Percentiles rank a stretch among this genome's conserved stretches.
Conservation (phyloP, 1,140 invertebrate species). For the Stenopsyche tienmushanensis region DNA sequence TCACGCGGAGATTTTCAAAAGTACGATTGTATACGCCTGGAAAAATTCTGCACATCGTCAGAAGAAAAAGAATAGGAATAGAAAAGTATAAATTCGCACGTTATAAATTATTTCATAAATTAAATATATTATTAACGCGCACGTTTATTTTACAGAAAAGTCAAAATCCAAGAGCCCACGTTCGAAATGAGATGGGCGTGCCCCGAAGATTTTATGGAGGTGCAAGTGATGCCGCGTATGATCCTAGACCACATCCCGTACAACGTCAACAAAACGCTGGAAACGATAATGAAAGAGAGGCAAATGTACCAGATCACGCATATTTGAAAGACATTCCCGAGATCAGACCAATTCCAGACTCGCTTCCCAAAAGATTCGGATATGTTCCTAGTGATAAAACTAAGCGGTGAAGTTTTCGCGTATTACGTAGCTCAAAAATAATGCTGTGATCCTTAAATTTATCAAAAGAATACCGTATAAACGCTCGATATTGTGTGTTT, state of each 20-base stretch:
- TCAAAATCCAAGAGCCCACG: conserved; percentile 59
- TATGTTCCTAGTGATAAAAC: conserved; percentile 26
- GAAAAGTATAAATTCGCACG: conserved; percentile 60
- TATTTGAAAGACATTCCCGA: conserved; percentile 44
- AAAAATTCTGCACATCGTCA: conserved; percentile 70
- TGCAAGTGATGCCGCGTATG: conserved; percentile 76
- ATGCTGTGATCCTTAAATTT: conserved; percentile 39
- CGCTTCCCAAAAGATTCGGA: conserved; percentile 1
- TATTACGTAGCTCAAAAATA: conserved; percentile 35
- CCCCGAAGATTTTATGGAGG: conserved; percentile 72
- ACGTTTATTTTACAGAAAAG: conserved; percentile 55
- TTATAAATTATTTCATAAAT: conserved; percentile 1
- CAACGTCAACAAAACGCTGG: conserved; percentile 67
- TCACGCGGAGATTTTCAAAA: conserved; percentile 66
- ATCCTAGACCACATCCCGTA: conserved; percentile 73
- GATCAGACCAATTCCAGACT: not conserved
- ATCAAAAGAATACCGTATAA: no score
- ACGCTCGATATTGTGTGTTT: no score
- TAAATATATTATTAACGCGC: conserved; percentile 8
- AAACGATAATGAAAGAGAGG: conserved; percentile 60
- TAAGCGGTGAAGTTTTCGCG: not conserved
- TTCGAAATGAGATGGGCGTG: conserved; percentile 76
- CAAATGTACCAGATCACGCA: conserved; percentile 53
- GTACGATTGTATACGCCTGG: conserved; percentile 69
- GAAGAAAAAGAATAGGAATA: conserved; percentile 65